These are phyloP conservation scores for Picathartes gymnocephalus DNA, from an alignment of 2,113 vertebrate genomes.

Conservation along the genomic window DNA sequence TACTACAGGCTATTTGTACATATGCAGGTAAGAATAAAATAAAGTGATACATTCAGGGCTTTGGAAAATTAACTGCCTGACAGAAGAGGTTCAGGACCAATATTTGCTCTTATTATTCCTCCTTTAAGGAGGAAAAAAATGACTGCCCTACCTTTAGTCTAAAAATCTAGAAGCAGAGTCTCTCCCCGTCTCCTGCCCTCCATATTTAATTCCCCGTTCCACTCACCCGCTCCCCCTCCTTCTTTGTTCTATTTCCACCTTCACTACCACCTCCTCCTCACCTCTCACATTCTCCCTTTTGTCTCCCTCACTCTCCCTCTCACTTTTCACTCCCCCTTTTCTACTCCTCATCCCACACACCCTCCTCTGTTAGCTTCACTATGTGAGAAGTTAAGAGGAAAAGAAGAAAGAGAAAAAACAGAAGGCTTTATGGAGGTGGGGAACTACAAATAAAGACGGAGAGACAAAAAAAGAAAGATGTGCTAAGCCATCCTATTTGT, in stretches of 20 bases:
- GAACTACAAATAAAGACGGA: slow-evolving; percentile 31
- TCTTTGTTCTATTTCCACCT: slow-evolving; percentile 59
- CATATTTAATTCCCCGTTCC: slow-evolving; percentile 23
- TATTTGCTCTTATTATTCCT: background rate
- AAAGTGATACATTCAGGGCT: background rate
- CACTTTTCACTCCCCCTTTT: slow-evolving; percentile 16
- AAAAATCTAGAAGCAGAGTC: background rate
- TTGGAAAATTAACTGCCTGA: background rate
- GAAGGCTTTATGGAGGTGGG: slow-evolving; percentile 46
- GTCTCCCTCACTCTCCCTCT: slow-evolving; percentile 39
- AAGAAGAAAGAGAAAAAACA: slow-evolving; percentile 56
- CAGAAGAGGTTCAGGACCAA: slow-evolving; percentile 15
- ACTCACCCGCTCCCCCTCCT: background rate
- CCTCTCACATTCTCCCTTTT: slow-evolving; percentile 49
- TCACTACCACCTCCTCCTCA: slow-evolving; percentile 57
- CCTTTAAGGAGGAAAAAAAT: background rate
- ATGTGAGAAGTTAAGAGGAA: slow-evolving; percentile 4
- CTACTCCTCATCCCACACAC: slow-evolving; percentile 53
- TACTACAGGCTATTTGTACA: background rate
- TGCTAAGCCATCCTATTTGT: slow-evolving; percentile 46
- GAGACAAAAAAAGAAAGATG: slow-evolving; percentile 42
- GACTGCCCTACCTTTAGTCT: background rate
- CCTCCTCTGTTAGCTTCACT: slow-evolving; percentile 44
- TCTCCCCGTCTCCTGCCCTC: background rate
- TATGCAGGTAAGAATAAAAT: background rate